phyloP scores from a whole-genome alignment of 2,113 vertebrate species.

The Tupaia chinensis region DNA sequence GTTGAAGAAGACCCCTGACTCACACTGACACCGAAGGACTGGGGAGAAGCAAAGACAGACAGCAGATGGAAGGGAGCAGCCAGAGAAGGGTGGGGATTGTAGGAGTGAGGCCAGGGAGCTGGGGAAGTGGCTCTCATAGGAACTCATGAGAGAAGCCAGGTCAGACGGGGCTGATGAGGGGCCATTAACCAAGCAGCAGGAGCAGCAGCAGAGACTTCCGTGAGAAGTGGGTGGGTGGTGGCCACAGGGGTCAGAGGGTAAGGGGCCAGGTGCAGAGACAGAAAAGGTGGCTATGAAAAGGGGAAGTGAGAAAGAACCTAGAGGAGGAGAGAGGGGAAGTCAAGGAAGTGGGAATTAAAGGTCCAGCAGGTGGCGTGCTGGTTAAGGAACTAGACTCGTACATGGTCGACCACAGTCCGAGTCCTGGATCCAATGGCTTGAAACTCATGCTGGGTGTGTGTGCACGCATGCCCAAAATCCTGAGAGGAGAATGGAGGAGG shows the following conservation, averaged over 20 bases:
- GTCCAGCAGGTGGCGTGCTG: no score
- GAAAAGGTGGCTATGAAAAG: no score
- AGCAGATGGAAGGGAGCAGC: neutral
- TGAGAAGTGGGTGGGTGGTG: no score
- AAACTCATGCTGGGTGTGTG: no score
- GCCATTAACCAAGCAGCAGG: neutral
- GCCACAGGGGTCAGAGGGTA: accelerated
- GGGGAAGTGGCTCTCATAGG: neutral
- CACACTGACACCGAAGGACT: neutral
- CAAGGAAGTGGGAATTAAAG: neutral
- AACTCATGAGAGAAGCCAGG: neutral
- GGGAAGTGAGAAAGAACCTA: no score
- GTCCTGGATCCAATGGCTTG: no score
- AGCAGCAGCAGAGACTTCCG: neutral
- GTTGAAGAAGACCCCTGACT: no score
- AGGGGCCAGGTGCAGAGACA: neutral
- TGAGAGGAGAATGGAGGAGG: no score
- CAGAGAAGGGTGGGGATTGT: neutral
- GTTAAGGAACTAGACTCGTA: no score
- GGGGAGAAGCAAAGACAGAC: no score
- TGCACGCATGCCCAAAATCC: no score
- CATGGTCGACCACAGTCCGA: no score
- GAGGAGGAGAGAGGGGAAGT: neutral
- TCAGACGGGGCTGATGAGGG: neutral
- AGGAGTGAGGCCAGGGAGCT: neutral